These are phyloP conservation scores for Mormyrops boulengeri DNA, from an alignment of 2,797 vertebrate species.

Conservation along the genomic window DNA sequence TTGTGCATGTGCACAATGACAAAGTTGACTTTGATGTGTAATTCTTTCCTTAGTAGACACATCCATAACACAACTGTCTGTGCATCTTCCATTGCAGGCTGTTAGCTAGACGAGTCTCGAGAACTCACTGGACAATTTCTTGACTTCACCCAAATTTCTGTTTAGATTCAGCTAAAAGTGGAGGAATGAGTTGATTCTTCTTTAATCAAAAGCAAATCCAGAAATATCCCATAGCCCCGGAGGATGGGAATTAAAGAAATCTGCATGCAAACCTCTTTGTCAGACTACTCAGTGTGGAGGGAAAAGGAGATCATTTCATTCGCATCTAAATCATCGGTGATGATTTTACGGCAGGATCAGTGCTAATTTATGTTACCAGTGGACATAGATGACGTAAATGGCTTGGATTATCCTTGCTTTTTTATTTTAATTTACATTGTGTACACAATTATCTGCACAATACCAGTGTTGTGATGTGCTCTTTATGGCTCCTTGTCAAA, in stretches of 20 bases:
- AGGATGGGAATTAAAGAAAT: background rate
- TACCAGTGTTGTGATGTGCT: background rate
- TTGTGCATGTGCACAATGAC: background rate
- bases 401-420: background rate
- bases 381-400: background rate
- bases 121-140: background rate
- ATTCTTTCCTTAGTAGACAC: background rate
- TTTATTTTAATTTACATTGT: background rate
- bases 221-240: conserved; percentile 1
- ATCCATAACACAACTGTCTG: background rate
- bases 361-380: background rate
- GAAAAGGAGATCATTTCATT: background rate
- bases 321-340: background rate
- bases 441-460: background rate
- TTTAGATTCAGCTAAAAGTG: conserved; percentile 10
- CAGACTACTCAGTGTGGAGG: background rate
- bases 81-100: background rate
- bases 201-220: conserved; percentile 17
- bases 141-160: background rate
- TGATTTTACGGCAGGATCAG: background rate
- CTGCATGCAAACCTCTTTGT: background rate
- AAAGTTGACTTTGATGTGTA: background rate
- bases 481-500: background rate
- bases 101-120: background rate
- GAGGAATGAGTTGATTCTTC: background rate